phyloP scores from a whole-genome alignment of 1,140 invertebrate species.

The Dendrolimus kikuchii region DNA sequence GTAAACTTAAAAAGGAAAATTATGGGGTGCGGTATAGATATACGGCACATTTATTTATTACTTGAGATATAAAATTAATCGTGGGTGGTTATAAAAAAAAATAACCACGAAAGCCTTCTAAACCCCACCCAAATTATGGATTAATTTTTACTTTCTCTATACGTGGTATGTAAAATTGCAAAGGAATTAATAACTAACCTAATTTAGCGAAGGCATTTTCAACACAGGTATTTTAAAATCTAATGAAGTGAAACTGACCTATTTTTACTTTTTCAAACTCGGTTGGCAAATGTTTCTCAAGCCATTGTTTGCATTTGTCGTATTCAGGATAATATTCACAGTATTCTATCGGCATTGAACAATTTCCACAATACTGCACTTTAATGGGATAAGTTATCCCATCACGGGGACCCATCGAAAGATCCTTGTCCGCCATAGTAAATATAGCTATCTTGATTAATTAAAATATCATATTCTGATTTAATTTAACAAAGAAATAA shows the following conservation, averaged over 20 bases:
- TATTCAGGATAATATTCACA: slow-evolving; percentile 98
- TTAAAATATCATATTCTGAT: too few species aligned
- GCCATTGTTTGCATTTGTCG: slow-evolving; percentile 97
- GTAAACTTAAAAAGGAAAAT: too few species aligned
- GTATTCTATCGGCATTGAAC: slow-evolving; percentile 95
- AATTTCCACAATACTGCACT: slow-evolving; percentile 95
- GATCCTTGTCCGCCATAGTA: slow-evolving; percentile 64
- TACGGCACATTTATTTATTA: too few species aligned
- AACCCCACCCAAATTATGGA: too few species aligned
- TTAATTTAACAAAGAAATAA: too few species aligned
- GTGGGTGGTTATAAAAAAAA: too few species aligned
- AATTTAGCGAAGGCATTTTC: neutral
- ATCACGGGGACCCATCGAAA: slow-evolving; percentile 62
- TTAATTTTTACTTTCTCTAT: too few species aligned
- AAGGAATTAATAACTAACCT: neutral
- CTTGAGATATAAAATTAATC: too few species aligned
- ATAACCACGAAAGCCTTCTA: too few species aligned
- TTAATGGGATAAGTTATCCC: slow-evolving; percentile 84
- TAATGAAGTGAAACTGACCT: slow-evolving; percentile 56
- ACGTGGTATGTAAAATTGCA: neutral
- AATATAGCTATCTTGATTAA: neutral
- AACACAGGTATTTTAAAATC: neutral
- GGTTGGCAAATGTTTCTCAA: slow-evolving; percentile 93
- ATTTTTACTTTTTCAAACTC: slow-evolving; percentile 92
- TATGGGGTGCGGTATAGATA: too few species aligned